Evolutionary conservation across 2,888 invertebrate species (phyloP).

Genomic region (Epirrita christyi): DNA sequence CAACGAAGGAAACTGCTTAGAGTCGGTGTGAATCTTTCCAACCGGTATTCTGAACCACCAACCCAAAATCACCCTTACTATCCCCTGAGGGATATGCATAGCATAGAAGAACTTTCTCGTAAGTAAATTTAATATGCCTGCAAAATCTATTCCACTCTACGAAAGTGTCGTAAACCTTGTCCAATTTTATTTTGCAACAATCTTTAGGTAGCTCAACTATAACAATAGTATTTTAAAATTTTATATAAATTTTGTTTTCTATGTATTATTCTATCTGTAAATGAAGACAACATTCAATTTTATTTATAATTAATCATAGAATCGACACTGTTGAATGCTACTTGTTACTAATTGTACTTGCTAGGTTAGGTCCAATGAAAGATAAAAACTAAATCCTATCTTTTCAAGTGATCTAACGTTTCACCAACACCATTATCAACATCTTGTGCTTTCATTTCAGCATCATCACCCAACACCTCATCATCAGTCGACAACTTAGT

Average conservation of each 20-base stretch:
- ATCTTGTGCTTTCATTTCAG: constrained; percentile 50
- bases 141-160: neutral
- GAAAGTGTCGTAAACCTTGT: neutral
- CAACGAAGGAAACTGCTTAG: constrained; percentile 74
- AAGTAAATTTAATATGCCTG: constrained; percentile 8
- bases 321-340: too few species aligned
- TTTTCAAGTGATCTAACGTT: neutral
- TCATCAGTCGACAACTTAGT: constrained; percentile 89
- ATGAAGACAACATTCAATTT: too few species aligned
- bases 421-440: neutral
- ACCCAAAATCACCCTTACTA: constrained; percentile 79
- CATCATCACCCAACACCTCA: constrained; percentile 83
- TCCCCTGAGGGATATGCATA: constrained; percentile 80
- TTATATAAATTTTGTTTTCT: too few species aligned
- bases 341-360: too few species aligned
- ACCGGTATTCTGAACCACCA: constrained; percentile 87
- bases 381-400: neutral
- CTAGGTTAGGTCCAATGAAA: too few species aligned
- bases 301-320: too few species aligned
- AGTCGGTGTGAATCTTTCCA: constrained; percentile 76
- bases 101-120: constrained; percentile 82
- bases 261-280: too few species aligned
- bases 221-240: too few species aligned
- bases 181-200: too few species aligned
- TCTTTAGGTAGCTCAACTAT: too few species aligned